These are phyloP conservation scores for Pseudomugil gertrudae DNA, from an alignment of 2,797 vertebrate genomes.

Conservation along the genomic window DNA sequence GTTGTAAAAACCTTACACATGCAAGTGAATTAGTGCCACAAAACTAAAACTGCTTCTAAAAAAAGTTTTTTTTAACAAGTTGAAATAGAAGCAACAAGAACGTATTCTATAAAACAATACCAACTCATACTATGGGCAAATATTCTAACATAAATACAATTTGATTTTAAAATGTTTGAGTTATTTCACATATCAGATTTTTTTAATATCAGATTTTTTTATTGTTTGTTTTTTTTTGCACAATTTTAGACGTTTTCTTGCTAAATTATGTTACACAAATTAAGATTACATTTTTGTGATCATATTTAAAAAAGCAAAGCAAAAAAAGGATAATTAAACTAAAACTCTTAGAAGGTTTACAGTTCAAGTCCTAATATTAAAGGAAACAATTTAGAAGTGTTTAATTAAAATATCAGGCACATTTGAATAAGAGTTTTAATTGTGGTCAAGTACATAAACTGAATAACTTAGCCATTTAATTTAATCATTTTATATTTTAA, in stretches of 20 bases:
- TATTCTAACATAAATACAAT: neutral
- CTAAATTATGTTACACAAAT: no score
- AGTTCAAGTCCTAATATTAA: neutral
- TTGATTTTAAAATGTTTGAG: neutral
- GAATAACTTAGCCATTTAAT: neutral
- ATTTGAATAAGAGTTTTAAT: neutral
- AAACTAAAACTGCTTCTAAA: conserved; percentile 7
- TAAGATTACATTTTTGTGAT: neutral
- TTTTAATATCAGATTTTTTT: no score
- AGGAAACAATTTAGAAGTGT: no score
- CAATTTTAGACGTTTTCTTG: neutral
- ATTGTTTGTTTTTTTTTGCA: neutral
- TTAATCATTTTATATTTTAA: no score
- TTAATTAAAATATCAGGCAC: no score
- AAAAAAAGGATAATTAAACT: neutral
- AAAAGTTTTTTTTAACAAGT: conserved; percentile 1
- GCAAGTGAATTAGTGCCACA: neutral
- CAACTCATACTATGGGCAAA: neutral
- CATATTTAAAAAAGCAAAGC: neutral
- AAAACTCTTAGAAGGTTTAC: neutral
- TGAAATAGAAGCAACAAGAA: neutral
- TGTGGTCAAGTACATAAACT: neutral
- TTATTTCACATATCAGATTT: neutral
- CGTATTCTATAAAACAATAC: neutral
- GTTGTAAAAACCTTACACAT: conserved; percentile 26